Base-by-base conservation (phyloP, 2,888 invertebrate genomes). In the Diploptera punctata region DNA sequence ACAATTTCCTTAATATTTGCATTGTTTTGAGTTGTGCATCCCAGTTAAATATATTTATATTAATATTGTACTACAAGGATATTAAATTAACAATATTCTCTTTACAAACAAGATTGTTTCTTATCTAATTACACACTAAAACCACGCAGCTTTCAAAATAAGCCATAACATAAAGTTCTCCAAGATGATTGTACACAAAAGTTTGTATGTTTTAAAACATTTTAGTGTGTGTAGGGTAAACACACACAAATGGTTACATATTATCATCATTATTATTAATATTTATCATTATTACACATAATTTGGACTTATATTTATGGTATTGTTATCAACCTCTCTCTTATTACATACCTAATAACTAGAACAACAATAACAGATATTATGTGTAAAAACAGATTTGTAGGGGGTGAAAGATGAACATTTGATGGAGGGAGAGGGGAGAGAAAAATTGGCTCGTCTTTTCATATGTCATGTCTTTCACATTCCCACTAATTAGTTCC, bases 241-340 rank as follows among this genome's bases (percentile, higher is more conserved):
- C 54, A 33, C 29, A 68, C 38, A 68, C 21, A 10, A 31, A 33
- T 54, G 54, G 33, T 18, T 62, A 62, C 13, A 38, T 62, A 62
- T 68, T 52, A n/a, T n/a, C n/a, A n/a, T n/a, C n/a, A n/a, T n/a
- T n/a, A n/a, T n/a, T n/a, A n/a, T n/a, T n/a, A n/a, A n/a, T n/a
- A n/a, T n/a, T n/a, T n/a, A n/a, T n/a, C n/a, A n/a, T n/a, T n/a
- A 68, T 68, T 52, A 68, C 68, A 68, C 54, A 68, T 68, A 49
- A 68, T 68, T 31, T 49, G 68, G 47, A 68, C 68, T 52, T 67
- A 67, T 67, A 54, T n/a, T n/a, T 68, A 57, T 68, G 54, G 49
- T 38, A 67, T 38, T 52, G 31, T 54, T 68, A 68, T n/a, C n/a
- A n/a, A n/a, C 38, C 19, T 38, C 24, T 24, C 13, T 54, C 19